Conservation (phyloP, 2,113 vertebrate species). For the Neoarius graeffei region DNA sequence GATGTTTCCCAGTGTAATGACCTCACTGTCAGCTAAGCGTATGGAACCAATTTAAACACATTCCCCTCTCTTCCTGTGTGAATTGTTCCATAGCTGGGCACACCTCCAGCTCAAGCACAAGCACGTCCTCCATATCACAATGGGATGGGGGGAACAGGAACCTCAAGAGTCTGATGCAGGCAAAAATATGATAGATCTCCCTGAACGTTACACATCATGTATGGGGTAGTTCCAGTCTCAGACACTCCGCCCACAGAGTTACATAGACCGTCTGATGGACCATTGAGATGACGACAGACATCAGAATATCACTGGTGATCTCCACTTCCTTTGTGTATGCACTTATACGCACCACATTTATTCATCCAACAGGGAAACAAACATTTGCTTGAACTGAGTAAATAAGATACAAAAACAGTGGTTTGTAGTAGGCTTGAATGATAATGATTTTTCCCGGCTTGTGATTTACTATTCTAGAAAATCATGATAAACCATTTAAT, state of each 20-base stretch:
- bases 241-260: not conserved
- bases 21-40: slow-evolving; percentile 67
- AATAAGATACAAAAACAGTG: not conserved
- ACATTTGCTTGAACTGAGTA: not conserved
- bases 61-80: slow-evolving; percentile 65
- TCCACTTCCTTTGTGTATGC: not conserved
- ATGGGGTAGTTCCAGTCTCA: not conserved
- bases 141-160: slow-evolving; percentile 22
- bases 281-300: not conserved
- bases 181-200: slow-evolving; percentile 39
- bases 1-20: slow-evolving; percentile 59
- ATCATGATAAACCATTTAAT: not conserved
- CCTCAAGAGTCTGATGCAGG: slow-evolving; percentile 52
- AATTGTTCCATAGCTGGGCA: slow-evolving; percentile 66
- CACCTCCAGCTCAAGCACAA: slow-evolving; percentile 60
- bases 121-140: slow-evolving; percentile 52
- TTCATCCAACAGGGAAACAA: not conserved
- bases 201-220: slow-evolving; percentile 42
- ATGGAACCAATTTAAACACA: slow-evolving; percentile 72
- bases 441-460: not conserved
- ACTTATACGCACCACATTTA: not conserved
- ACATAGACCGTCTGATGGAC: not conserved
- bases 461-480: not conserved
- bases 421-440: not conserved
- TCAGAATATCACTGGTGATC: not conserved